Evolutionary conservation across 2,113 vertebrate genomes (phyloP).

Genomic region (Galeopterus variegatus): DNA sequence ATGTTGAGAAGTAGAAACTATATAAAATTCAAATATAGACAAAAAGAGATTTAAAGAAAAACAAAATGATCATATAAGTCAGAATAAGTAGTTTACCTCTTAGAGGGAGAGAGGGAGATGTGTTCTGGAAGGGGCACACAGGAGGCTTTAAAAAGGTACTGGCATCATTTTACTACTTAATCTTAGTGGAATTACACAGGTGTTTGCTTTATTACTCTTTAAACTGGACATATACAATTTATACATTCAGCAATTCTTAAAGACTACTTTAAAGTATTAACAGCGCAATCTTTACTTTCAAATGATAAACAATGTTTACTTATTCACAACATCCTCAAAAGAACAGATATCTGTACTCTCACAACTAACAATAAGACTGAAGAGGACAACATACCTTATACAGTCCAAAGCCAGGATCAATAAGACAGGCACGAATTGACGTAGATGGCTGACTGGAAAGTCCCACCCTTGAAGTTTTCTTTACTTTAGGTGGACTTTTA

Average conservation of each 20-base stretch:
- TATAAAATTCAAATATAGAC: neutral
- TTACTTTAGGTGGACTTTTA: slow-evolving; percentile 91
- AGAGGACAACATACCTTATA: slow-evolving; percentile 93
- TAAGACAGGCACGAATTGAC: slow-evolving; percentile 92
- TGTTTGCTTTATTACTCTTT: slow-evolving; percentile 50
- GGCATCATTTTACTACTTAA: slow-evolving; percentile 48
- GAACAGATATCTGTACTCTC: slow-evolving; percentile 53
- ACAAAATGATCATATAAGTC: neutral
- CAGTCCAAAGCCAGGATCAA: slow-evolving; percentile 95
- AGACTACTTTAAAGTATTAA: slow-evolving; percentile 59
- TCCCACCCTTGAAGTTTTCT: slow-evolving; percentile 88
- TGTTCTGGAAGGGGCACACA: neutral
- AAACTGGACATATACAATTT: neutral
- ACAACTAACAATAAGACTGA: slow-evolving; percentile 61
- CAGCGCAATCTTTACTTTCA: slow-evolving; percentile 55
- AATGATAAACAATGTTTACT: slow-evolving; percentile 43
- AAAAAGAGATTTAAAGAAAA: slow-evolving; percentile 54
- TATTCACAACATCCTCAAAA: slow-evolving; percentile 34
- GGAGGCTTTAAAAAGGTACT: slow-evolving; percentile 3
- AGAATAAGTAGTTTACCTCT: slow-evolving; percentile 47
- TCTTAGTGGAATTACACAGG: slow-evolving; percentile 14
- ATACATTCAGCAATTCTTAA: slow-evolving; percentile 14
- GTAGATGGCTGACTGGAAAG: slow-evolving; percentile 93
- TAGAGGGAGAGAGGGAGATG: neutral
- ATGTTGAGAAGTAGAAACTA: slow-evolving; percentile 27